Conservation (phyloP, 2,888 invertebrate genomes). For the Dascillus cervinus region DNA sequence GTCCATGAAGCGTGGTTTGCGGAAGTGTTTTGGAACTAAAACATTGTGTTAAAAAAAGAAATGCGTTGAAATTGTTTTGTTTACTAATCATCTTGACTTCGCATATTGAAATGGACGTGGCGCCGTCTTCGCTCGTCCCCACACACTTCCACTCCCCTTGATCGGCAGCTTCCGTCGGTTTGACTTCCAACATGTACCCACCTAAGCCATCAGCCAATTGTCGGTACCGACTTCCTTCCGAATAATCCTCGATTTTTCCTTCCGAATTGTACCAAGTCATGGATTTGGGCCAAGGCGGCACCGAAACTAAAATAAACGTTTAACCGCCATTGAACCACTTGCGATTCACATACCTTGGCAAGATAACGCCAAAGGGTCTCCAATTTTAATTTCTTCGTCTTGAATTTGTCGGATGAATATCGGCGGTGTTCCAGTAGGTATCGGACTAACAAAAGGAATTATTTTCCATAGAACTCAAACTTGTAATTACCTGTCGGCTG, state of each 20-base stretch:
- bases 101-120: conserved; percentile 68
- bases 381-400: conserved; percentile 69
- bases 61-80: conserved; percentile 19
- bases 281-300: conserved; percentile 78
- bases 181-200: conserved; percentile 68
- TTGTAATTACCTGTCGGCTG: conserved; percentile 53
- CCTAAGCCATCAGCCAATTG: conserved; percentile 77
- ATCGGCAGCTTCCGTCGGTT: conserved; percentile 68
- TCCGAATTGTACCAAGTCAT: conserved; percentile 83
- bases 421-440: conserved; percentile 65
- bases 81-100: conserved; percentile 72
- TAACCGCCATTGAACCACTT: not conserved
- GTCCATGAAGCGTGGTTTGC: conserved; percentile 85
- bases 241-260: conserved; percentile 62
- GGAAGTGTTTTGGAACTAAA: conserved; percentile 80
- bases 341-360: conserved; percentile 55
- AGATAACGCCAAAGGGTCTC: conserved; percentile 63
- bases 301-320: conserved; percentile 28
- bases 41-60: not conserved
- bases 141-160: conserved; percentile 89
- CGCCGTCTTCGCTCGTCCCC: conserved; percentile 67
- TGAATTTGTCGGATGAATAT: conserved; percentile 69
- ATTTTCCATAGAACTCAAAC: too few relatives aligned
- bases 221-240: conserved; percentile 52
- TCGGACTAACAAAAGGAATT: conserved; percentile 39